phyloP scores from a whole-genome alignment of 2,888 invertebrate genomes.

The Drosophila pseudotakahashii region DNA sequence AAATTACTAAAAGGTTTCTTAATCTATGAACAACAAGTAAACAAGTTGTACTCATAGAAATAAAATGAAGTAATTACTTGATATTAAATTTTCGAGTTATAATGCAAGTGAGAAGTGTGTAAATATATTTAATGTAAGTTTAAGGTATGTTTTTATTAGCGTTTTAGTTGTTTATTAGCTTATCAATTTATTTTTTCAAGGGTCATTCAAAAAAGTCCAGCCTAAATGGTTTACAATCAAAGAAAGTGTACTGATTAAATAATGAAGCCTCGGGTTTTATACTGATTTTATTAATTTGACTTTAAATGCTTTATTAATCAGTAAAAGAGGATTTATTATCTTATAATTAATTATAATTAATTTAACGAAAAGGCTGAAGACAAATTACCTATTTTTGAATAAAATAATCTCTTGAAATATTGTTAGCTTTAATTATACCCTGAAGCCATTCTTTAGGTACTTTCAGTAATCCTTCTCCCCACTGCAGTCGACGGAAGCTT shows the following conservation, averaged over 20 bases:
- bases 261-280: too few species aligned
- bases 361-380: neutral
- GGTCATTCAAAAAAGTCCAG: too few species aligned
- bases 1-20: neutral
- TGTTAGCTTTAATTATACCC: constrained; percentile 1
- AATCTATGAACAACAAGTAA: neutral
- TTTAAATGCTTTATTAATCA: too few species aligned
- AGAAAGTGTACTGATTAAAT: too few species aligned
- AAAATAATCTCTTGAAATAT: constrained; percentile 2
- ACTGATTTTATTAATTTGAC: neutral
- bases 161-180: too few species aligned
- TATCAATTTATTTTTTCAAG: too few species aligned
- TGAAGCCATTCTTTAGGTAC: constrained; percentile 4
- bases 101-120: too few species aligned
- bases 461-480: constrained; percentile 5
- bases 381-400: neutral
- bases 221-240: too few species aligned
- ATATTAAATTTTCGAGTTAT: neutral
- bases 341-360: too few species aligned
- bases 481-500: constrained; percentile 33
- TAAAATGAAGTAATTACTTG: neutral
- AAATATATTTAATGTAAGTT: too few species aligned
- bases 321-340: neutral
- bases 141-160: too few species aligned
- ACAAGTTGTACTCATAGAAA: neutral